These are phyloP conservation scores for Oithona nana DNA, from an alignment of 2,888 invertebrate species.

Conservation along the genomic window DNA sequence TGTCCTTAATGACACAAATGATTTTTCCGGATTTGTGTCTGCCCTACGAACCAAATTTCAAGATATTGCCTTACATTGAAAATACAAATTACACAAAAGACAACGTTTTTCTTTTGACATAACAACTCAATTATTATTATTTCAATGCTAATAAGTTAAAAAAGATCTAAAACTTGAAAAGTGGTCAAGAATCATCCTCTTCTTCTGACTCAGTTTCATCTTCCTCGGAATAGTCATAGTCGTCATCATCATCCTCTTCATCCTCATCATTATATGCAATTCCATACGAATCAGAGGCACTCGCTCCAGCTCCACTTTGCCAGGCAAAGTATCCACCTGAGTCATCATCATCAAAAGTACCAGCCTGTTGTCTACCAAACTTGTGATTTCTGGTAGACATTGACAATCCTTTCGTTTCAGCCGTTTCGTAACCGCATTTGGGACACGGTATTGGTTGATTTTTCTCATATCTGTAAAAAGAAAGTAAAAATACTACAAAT, in stretches of 20 bases:
- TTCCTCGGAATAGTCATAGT: not conserved
- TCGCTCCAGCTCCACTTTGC: not conserved
- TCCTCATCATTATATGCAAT: not conserved
- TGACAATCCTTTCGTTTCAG: slow-evolving; percentile 77
- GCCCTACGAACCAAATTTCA: too few relatives aligned
- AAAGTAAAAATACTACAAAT: too few relatives aligned
- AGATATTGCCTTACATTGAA: too few relatives aligned
- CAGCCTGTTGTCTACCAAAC: slow-evolving; percentile 63
- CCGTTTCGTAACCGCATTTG: slow-evolving; percentile 80
- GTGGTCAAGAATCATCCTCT: too few relatives aligned
- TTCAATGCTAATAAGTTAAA: too few relatives aligned
- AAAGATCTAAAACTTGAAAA: too few relatives aligned
- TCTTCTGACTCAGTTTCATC: not conserved
- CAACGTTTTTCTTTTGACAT: too few relatives aligned
- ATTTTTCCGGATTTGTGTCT: too few relatives aligned
- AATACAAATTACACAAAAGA: too few relatives aligned
- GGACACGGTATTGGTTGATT: slow-evolving; percentile 74
- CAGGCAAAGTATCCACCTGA: slow-evolving; percentile 33
- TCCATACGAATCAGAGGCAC: not conserved
- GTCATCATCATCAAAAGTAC: slow-evolving; percentile 39
- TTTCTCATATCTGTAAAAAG: slow-evolving; percentile 34
- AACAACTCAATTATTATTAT: too few relatives aligned
- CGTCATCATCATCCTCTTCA: not conserved
- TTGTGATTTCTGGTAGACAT: slow-evolving; percentile 82
- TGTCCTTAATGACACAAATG: too few relatives aligned